Evolutionary conservation across 37 sponge, comb jelly and placozoan species (phyloP).

Genomic region (Eunapius fragilis): DNA sequence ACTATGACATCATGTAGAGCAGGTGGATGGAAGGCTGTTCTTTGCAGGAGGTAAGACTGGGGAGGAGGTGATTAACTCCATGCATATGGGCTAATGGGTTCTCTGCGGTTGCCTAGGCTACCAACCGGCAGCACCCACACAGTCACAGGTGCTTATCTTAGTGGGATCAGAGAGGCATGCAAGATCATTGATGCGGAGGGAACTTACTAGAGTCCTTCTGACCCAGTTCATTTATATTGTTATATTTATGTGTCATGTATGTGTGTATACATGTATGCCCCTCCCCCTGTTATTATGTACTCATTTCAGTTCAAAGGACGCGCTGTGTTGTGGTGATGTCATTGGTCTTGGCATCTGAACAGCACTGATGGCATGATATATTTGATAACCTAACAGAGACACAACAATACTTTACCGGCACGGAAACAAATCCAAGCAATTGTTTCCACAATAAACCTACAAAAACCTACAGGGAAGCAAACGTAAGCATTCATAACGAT

Average conservation of each 20-base stretch:
- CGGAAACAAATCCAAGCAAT: no score
- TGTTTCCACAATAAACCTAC: no score
- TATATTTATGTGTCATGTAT: background rate
- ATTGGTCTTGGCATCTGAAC: no score
- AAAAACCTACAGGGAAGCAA: no score
- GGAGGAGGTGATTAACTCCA: background rate
- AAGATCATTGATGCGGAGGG: conserved; percentile 68
- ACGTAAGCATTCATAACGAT: no score
- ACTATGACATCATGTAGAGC: conserved; percentile 81
- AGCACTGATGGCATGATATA: no score
- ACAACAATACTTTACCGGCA: no score
- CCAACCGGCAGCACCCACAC: conserved; percentile 89
- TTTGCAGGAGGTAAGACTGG: conserved; percentile 89
- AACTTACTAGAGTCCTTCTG: background rate
- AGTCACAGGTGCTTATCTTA: conserved; percentile 91
- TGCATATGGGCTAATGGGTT: background rate
- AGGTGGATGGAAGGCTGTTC: conserved; percentile 48
- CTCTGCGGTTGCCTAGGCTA: conserved; percentile 55
- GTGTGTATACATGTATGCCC: background rate
- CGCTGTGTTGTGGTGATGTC: no score
- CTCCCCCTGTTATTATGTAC: background rate
- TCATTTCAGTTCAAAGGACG: no score
- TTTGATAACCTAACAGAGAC: no score
- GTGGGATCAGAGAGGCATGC: conserved; percentile 87
- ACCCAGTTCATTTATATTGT: no score